A percentile compares a stretch with the other conserved stretches of the same genome.
Conservation (phyloP, 2,888 invertebrate genomes). For the Lysandra coridon region DNA sequence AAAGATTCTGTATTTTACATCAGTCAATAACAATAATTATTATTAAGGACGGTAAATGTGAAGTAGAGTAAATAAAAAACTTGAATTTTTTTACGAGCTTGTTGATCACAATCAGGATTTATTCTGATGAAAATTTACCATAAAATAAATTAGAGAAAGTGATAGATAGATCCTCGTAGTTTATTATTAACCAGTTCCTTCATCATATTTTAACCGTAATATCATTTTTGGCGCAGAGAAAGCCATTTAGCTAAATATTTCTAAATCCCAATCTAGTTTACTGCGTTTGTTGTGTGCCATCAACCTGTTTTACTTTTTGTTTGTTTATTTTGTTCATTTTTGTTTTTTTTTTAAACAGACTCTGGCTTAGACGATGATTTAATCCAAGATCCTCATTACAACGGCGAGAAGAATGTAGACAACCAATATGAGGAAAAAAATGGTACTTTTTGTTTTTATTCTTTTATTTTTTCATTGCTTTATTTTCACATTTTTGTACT, state of each 20-base stretch:
- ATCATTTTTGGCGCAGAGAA: not conserved
- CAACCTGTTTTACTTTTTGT: constrained; percentile 31
- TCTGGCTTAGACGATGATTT: constrained; percentile 83
- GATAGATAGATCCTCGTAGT: not conserved
- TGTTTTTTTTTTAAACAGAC: constrained; percentile 69
- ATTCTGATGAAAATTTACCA: not conserved
- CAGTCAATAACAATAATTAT: not conserved
- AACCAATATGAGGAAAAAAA: constrained; percentile 75
- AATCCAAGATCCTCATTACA: constrained; percentile 78
- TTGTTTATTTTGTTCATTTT: constrained; percentile 43
- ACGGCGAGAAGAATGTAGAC: constrained; percentile 71
- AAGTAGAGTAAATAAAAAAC: too few relatives aligned
- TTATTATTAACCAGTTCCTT: constrained; percentile 9
- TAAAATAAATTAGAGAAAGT: not conserved
- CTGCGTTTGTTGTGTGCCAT: constrained; percentile 11
- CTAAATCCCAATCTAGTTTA: not conserved
- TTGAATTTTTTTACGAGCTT: too few relatives aligned
- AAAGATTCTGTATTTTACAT: not conserved
- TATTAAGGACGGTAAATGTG: not conserved
- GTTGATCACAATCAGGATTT: not conserved
- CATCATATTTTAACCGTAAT: constrained; percentile 1
- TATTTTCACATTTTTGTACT: constrained; percentile 36
- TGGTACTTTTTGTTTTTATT: constrained; percentile 78
- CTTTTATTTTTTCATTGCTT: constrained; percentile 37
- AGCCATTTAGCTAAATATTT: not conserved